These are phyloP conservation scores for Mylabris phalerata DNA, from an alignment of 1,140 invertebrate species.

Conservation along the genomic window DNA sequence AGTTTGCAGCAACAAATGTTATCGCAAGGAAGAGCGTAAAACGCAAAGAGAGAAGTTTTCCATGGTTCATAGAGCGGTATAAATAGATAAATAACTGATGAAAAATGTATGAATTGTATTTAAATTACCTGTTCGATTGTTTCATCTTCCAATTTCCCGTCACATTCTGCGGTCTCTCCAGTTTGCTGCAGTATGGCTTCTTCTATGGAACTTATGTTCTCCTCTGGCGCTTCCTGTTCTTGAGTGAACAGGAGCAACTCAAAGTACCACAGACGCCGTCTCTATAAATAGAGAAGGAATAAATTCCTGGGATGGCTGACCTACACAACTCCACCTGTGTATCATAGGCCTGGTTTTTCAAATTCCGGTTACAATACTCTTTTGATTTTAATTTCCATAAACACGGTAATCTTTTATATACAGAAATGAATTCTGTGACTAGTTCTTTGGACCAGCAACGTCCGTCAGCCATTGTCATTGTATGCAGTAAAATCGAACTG, in stretches of 20 bases:
- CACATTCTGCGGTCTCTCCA: background rate
- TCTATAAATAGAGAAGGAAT: no score
- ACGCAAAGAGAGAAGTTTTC: no score
- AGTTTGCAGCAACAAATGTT: no score
- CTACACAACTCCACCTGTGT: constrained; percentile 1
- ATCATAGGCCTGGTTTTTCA: background rate
- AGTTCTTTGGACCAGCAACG: constrained; percentile 11
- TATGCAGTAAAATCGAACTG: no score
- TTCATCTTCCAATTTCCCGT: no score
- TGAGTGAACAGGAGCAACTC: constrained; percentile 26
- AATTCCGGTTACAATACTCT: constrained; percentile 7
- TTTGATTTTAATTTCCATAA: constrained; percentile 11
- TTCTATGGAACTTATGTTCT: background rate
- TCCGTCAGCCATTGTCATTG: constrained; percentile 1
- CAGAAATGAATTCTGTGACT: constrained; percentile 7
- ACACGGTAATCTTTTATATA: constrained; percentile 5
- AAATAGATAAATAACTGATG: no score
- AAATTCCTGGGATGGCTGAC: background rate
- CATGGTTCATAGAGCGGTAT: no score
- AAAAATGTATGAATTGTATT: no score
- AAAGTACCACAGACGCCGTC: constrained; percentile 32
- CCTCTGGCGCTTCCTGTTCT: constrained; percentile 15
- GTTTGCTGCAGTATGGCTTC: background rate
- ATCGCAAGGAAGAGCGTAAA: no score
- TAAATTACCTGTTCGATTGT: no score